phyloP scores from a whole-genome alignment of 2,797 vertebrate species.

The Channa striata region DNA sequence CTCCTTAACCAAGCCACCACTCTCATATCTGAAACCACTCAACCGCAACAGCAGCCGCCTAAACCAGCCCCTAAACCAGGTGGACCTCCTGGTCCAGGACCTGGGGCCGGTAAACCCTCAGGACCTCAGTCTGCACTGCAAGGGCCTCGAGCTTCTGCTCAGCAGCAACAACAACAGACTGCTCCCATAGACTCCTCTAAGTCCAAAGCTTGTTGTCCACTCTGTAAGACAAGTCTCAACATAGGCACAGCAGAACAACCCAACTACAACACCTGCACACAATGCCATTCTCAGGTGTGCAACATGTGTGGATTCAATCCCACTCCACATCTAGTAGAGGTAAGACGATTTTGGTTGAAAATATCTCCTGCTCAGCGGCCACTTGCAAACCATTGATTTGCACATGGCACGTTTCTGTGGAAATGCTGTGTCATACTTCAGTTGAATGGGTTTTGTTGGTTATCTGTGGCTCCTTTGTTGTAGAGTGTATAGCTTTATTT shows the following conservation, averaged over 20 bases:
- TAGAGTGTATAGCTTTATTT: constrained; percentile 26
- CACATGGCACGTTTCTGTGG: constrained; percentile 41
- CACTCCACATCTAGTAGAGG: constrained; percentile 95
- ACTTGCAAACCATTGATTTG: not conserved
- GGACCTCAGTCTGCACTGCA: constrained; percentile 72
- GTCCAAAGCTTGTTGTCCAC: constrained; percentile 92
- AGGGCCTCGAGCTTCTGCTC: constrained; percentile 66
- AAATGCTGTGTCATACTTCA: constrained; percentile 49
- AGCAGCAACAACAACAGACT: constrained; percentile 66
- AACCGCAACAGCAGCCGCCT: constrained; percentile 88
- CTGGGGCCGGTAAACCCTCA: constrained; percentile 82
- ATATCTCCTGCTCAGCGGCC: not conserved
- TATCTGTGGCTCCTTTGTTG: constrained; percentile 27
- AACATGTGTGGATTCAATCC: constrained; percentile 99
- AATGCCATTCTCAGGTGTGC: constrained; percentile 95
- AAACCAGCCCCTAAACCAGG: constrained; percentile 90
- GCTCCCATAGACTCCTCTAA: constrained; percentile 80
- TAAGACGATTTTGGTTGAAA: constrained; percentile 79
- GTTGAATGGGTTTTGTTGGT: constrained; percentile 33
- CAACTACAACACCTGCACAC: constrained; percentile 97
- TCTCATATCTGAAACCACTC: constrained; percentile 91
- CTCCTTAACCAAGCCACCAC: constrained; percentile 97
- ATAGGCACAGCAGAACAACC: constrained; percentile 87
- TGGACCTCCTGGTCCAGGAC: constrained; percentile 81
- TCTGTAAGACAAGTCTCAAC: constrained; percentile 96